Base-by-base conservation (phyloP, 1,140 invertebrate genomes). In the Leptinotarsa defecta region DNA sequence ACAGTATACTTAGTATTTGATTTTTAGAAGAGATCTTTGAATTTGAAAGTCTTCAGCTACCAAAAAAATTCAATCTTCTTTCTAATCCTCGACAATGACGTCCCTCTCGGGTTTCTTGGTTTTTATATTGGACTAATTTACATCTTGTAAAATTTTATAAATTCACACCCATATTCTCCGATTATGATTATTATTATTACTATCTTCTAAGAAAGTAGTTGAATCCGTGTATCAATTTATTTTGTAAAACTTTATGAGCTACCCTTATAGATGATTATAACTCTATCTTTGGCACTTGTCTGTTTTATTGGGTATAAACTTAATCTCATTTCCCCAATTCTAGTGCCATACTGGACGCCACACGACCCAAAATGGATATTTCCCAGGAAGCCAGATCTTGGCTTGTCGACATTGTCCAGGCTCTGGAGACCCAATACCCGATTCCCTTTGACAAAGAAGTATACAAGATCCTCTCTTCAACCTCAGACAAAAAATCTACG, bases 401-500 rank as follows among this genome's bases (percentile, higher is more conserved):
- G 76, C 34, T 81, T 34, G 72, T 48, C 4, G 76, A 79, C 71
- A 69, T 78, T 17, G 69, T 81, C 49, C 70, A 76, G 20, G 76
- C 49, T 13, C 4, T 81, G 17, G 80, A 81, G 71, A 86, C 80
- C 68, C 88, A 89, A 69, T 93, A 93, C 84, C 91, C 93, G 0
- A 84, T 86, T 17, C 87, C 86, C 27, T 94, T 93, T 80, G 93
- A 94, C 78, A 85, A 87, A 65, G 86, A 89, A 71, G 84, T 91
- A 13, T 75, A 78, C 20, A 78, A 80, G 67, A 77, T 82, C 61
- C 67, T 83, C 27, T 77, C 63, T 20, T 43, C 43, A 13, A 72
- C 71, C 65, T 67, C 68, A 4, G 43, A 57, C 49, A 75, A 68
- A 52, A 61, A 67, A 74, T 69, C 49, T 34, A 48, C 74, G 27